Conservation (phyloP, 2,888 invertebrate genomes). For the Sinelater perroti region DNA sequence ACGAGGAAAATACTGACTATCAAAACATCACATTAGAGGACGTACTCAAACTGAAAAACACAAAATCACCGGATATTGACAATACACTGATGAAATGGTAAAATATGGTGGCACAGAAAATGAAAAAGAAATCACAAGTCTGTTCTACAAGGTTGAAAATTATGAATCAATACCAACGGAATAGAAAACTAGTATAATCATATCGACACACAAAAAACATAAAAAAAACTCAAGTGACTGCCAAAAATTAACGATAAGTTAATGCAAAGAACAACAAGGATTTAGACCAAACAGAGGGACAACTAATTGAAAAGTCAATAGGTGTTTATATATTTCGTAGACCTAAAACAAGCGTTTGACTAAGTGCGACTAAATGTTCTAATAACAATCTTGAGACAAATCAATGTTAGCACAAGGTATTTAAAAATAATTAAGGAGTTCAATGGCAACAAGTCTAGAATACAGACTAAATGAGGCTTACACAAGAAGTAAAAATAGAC, state of each 20-base stretch:
- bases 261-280: too few species aligned
- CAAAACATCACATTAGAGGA: background rate
- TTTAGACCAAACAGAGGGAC: too few species aligned
- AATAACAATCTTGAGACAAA: background rate
- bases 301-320: constrained; percentile 2
- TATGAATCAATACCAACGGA: constrained; percentile 2
- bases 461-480: background rate
- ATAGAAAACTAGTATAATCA: constrained; percentile 1
- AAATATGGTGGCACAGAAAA: background rate
- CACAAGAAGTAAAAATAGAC: constrained; percentile 1
- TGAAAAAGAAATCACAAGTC: background rate
- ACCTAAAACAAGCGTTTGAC: constrained; percentile 11
- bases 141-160: background rate
- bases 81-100: background rate
- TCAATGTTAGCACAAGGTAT: too few species aligned
- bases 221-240: too few species aligned
- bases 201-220: constrained; percentile 2
- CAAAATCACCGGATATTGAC: background rate
- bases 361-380: too few species aligned
- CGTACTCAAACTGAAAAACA: background rate
- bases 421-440: background rate
- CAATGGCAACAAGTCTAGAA: background rate
- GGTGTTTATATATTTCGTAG: constrained; percentile 2
- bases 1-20: background rate
- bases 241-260: too few species aligned